These are phyloP conservation scores for Phortica variegata DNA, from an alignment of 1,140 invertebrate genomes.

Conservation along the genomic window DNA sequence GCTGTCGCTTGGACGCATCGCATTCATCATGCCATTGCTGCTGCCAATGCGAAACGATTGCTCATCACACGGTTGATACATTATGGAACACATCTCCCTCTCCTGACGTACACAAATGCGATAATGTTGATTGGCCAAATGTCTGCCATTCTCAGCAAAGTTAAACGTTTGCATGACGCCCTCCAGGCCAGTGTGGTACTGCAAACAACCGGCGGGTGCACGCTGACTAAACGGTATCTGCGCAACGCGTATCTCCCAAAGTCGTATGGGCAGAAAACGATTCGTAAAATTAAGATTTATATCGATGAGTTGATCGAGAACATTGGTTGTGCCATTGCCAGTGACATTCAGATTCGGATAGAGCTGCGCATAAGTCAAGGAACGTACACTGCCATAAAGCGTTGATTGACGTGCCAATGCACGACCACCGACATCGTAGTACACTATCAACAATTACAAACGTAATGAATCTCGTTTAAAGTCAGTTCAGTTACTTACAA, in stretches of 20 bases:
- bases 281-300: constrained; percentile 58
- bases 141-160: constrained; percentile 76
- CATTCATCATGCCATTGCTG: constrained; percentile 9
- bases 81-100: constrained; percentile 71
- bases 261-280: constrained; percentile 61
- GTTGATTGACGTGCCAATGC: constrained; percentile 37
- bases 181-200: constrained; percentile 66
- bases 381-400: constrained; percentile 41
- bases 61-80: constrained; percentile 71
- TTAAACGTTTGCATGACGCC: constrained; percentile 70
- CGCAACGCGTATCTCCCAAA: constrained; percentile 74
- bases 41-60: constrained; percentile 75
- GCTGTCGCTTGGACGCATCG: background rate
- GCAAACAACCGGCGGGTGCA: constrained; percentile 72
- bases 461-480: background rate
- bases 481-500: constrained; percentile 60
- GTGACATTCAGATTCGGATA: constrained; percentile 13
- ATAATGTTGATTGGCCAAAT: constrained; percentile 77
- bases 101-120: constrained; percentile 74
- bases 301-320: constrained; percentile 30
- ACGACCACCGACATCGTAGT: constrained; percentile 64
- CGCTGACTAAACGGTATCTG: constrained; percentile 73
- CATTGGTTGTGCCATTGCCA: constrained; percentile 3
- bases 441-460: constrained; percentile 59
- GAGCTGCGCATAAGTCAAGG: constrained; percentile 8